Evolutionary conservation across 1,140 invertebrate genomes (phyloP), one percentile per base, ranked within the genome.

Genomic region (Laupala kohalensis): DNA sequence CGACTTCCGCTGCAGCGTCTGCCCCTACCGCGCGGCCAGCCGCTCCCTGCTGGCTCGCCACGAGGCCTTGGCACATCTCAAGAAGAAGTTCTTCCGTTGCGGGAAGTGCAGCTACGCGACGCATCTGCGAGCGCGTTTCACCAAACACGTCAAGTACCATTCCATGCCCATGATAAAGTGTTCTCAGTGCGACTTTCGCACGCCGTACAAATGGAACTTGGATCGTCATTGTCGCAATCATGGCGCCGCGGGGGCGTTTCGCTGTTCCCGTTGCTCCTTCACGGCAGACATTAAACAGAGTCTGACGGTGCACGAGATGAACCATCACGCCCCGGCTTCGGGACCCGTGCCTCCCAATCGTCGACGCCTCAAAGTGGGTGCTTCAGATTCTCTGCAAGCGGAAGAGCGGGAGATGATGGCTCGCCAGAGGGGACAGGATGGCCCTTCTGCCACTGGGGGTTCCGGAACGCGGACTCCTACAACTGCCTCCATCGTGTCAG

Each of bases 81-180:
- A 82, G 73, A 80, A 82, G 64, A 81, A 79, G 71, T 92, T 93
- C 78, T 96, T 93, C 81, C 87, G 92, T 15, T 96, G 94, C 80
- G 85, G 86, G 71, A 93, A 95, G 79, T 97, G 95, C 80, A 90
- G 88, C 74, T 96, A 96, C 78, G 90, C 92, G 71, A 97, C 94
- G 0, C 91, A 95, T 78, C 92, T 95, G 74, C 91, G 92, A 77
- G 89, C 91, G 2, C 87, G 95, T 66, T 96, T 91, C 78, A 95
- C 92, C 30, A 95, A 95, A 79, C 95, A 97, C 78, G 90, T 95
- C n/a, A 95, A 95, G 77, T 94, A 95, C 77, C 92, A 96, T 80
- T 92, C 91, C 62, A 92, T 94, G 89, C 92, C 92, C 69, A 93
- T 93, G 88, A 94, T 94, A 74, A 94, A 96, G 79, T 98, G 95